Base-by-base conservation (phyloP, 1,140 invertebrate species). In the Anagrus nilaparvatae region DNA sequence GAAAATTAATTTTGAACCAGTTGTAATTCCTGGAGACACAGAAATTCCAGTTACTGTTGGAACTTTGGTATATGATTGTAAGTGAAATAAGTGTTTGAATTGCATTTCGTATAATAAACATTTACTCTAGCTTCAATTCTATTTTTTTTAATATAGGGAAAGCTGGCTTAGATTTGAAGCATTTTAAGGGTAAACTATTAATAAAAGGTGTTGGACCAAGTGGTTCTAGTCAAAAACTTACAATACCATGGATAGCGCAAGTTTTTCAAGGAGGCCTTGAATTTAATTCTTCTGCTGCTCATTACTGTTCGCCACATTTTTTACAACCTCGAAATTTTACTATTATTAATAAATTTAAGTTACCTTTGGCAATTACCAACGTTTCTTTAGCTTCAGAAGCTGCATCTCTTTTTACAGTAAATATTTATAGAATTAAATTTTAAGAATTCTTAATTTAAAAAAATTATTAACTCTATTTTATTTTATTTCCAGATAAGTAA, bases 11-110 rank as follows among this genome's bases (percentile, higher is more conserved):
- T 78, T 77, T 54, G 65, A 75, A 48, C 72, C 72, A 44, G 61
- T 77, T 39, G 74, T 76, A 54, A 69, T 85, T 50, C 75, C 74
- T 39, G 75, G 79, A 34, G 76, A 77, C 48, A 68, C 74, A 13
- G 69, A 74, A 40, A 60, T 69, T 46, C 73, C 75, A 43, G 74
- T 76, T 18, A 67, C 76, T 51, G 74, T 87, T 28, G 86, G 83
- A 27, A 74, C 73, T 37, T 65, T 90, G 37, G 78, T 81, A 44
- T 77, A 87, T 49, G 75, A 84, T 67, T 87, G 85, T 87, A 65
- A 77, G 79, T 77, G 49, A 9, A 20, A 32, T 28, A 34, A 7
- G 21, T n/a, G n/a, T n/a, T n/a, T 33, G 8, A 16, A 40, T 29
- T 35, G 0, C 5, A 18, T 31, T 28, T 23, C 16, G 8, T 14